Evolutionary conservation across 2,797 vertebrate species (phyloP).

Genomic region (Nannoperca obscura): DNA sequence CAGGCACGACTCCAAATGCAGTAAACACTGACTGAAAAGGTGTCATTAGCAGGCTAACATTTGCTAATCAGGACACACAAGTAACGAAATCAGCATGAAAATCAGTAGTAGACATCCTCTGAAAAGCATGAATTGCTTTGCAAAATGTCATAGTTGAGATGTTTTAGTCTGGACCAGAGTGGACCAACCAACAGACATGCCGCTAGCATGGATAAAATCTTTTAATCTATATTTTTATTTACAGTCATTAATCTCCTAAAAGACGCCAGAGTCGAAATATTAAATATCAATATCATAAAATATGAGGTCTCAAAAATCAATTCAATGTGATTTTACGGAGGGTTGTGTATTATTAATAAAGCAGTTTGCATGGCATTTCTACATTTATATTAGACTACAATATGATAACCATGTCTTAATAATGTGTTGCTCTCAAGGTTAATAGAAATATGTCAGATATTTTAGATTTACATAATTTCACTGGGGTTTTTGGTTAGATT

Average conservation of each 20-base stretch:
- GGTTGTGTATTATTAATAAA: not conserved
- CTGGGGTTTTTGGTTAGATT: not conserved
- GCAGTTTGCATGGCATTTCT: not conserved
- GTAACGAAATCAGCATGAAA: too few relatives aligned
- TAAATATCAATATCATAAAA: not conserved
- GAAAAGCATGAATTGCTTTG: not conserved
- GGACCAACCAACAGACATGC: not conserved
- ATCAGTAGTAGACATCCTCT: not conserved
- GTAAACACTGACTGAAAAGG: not conserved
- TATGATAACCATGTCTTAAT: not conserved
- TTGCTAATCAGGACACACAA: not conserved
- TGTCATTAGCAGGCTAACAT: not conserved
- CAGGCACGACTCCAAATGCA: not conserved
- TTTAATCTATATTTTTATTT: not conserved
- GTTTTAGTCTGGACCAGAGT: not conserved
- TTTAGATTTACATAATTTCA: not conserved
- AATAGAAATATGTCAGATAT: not conserved
- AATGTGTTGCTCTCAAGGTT: not conserved
- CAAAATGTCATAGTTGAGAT: not conserved
- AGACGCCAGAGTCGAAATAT: not conserved
- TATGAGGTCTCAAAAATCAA: not conserved
- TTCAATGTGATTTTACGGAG: not conserved
- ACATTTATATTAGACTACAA: not conserved
- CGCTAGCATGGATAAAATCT: not conserved
- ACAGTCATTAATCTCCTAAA: not conserved